Base-by-base conservation (phyloP, 1,140 invertebrate genomes). In the Brevipalpus yothersi region DNA sequence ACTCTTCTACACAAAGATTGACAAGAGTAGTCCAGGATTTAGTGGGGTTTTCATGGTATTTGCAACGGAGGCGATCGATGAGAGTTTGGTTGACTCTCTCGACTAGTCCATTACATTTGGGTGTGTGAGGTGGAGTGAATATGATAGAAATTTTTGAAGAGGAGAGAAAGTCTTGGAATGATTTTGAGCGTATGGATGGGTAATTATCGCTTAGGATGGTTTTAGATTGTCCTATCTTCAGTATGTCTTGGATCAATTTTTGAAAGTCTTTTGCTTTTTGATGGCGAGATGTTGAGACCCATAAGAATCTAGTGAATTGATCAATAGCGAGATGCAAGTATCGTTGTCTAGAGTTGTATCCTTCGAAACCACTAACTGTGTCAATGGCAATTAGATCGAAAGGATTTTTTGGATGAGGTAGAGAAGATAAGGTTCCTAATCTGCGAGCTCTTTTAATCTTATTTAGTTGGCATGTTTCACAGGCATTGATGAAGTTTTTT, bases 331-430 rank as follows among this genome's bases (percentile, higher is more conserved):
- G 1, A 55, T 62, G 61, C 2, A 59, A 10, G 41, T 62, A 60
- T 54, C 57, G 23, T 55, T 62, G 53, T 1, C 11, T 10, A 9
- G 71, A 62, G 76, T 74, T 7, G 73, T 76, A 60, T 13, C 49
- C 39, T 13, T n/a, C n/a, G n/a, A n/a, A n/a, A n/a, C n/a, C n/a
- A n/a, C n/a, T n/a, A n/a, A n/a, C n/a, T n/a, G n/a, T 62, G 49
- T 62, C 61, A 41, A 62, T 62, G 21, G 61, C 40, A 23, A 69
- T 49, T 17, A 76, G 63, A 4, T 62, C 64, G 56, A 76, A 73
- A n/a, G 65, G 58, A 9, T 67, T 59, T 13, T 43, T 15, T 10
- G 42, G 9, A 43, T 8, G 42, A 43, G 9, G 9, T 10, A 43
- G 15, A 15, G 8, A 15, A 10, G 9, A 8, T 15, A 43, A 10